Evolutionary conservation across 1,140 invertebrate genomes (phyloP).

Genomic region (Drosophila auraria): DNA sequence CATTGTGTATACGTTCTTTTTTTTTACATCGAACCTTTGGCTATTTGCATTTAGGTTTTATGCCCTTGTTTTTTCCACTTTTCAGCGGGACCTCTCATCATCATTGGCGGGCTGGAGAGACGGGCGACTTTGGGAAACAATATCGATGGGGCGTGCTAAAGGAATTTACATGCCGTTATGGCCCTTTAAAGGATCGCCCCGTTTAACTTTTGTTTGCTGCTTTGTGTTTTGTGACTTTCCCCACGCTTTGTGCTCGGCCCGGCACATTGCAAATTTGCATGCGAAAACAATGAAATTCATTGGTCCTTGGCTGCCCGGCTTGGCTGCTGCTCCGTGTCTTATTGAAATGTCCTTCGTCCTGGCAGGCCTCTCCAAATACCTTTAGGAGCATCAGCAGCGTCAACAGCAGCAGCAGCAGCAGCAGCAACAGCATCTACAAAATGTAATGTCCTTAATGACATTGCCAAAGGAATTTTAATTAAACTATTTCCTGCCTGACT

Average conservation of each 20-base stretch:
- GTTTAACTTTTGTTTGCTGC: constrained; percentile 62
- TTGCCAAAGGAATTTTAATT: constrained; percentile 80
- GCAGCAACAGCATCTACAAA: constrained; percentile 46
- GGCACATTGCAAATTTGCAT: constrained; percentile 70
- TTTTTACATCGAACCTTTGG: constrained; percentile 60
- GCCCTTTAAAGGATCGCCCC: constrained; percentile 67
- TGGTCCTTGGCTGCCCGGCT: constrained; percentile 29
- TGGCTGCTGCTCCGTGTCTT: constrained; percentile 28
- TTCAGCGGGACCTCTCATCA: constrained; percentile 24
- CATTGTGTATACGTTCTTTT: constrained; percentile 30
- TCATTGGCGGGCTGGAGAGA: constrained; percentile 13
- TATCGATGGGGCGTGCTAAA: constrained; percentile 71
- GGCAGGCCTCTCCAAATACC: constrained; percentile 44
- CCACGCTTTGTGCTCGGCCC: constrained; percentile 62
- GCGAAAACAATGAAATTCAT: constrained; percentile 74
- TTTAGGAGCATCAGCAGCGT: constrained; percentile 28
- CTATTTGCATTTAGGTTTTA: constrained; percentile 81
- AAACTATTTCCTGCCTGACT: constrained; percentile 76
- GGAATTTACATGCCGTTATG: constrained; percentile 59
- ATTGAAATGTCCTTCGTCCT: constrained; percentile 61
- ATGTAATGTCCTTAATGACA: constrained; percentile 78
- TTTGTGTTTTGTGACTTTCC: constrained; percentile 58
- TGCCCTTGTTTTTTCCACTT: constrained; percentile 57
- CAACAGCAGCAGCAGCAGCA: constrained; percentile 11
- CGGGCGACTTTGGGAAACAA: constrained; percentile 44